A percentile compares a stretch with the other conserved stretches of the same genome.
Evolutionary conservation across 2,888 invertebrate species (phyloP).

Genomic region (Apoda limacodes): DNA sequence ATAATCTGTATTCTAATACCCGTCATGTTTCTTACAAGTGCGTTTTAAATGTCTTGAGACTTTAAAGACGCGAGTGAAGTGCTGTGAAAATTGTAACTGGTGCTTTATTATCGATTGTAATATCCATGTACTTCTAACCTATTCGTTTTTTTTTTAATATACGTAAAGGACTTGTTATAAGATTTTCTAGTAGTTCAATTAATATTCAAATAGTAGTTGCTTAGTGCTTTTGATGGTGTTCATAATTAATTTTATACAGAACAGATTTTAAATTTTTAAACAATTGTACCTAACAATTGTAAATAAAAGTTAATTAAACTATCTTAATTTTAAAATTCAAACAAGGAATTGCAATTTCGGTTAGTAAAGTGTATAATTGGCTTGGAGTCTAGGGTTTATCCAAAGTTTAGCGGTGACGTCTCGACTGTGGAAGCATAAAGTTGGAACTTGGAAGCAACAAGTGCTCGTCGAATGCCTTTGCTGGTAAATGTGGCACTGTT

Average conservation of each 20-base stretch:
- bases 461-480: slow-evolving; percentile 60
- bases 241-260: too few relatives aligned
- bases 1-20: slow-evolving; percentile 10
- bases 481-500: slow-evolving; percentile 63
- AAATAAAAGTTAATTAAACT: too few relatives aligned
- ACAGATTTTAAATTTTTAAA: slow-evolving; percentile 20
- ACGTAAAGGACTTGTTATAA: too few relatives aligned
- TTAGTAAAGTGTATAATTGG: slow-evolving; percentile 18
- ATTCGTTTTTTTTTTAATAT: too few relatives aligned
- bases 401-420: slow-evolving; percentile 36
- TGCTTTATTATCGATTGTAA: slow-evolving; percentile 36
- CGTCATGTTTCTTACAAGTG: slow-evolving; percentile 35
- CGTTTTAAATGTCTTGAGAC: slow-evolving; percentile 39
- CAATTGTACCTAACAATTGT: too few relatives aligned
- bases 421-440: slow-evolving; percentile 32
- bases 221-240: too few relatives aligned
- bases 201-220: too few relatives aligned
- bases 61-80: slow-evolving; percentile 42
- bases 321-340: too few relatives aligned
- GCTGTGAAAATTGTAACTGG: slow-evolving; percentile 45
- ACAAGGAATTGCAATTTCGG: too few relatives aligned
- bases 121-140: too few relatives aligned
- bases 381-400: slow-evolving; percentile 29
- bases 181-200: too few relatives aligned
- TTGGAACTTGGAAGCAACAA: slow-evolving; percentile 55